These are phyloP conservation scores for Harpalus rufipes DNA, from an alignment of 2,888 invertebrate species.

Conservation along the genomic window DNA sequence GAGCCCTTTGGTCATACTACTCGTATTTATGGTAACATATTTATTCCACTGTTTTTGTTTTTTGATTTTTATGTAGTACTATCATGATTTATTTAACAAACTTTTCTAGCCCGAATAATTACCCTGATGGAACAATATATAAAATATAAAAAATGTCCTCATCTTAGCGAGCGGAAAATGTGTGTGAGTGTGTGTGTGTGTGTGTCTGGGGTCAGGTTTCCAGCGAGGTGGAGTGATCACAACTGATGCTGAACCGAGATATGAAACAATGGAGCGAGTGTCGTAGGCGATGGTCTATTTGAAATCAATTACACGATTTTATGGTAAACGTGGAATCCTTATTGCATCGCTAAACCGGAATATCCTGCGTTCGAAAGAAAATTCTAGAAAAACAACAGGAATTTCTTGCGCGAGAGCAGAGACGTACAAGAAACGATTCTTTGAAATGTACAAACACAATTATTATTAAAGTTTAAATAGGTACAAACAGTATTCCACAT, in stretches of 20 bases:
- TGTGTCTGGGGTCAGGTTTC: conserved; percentile 30
- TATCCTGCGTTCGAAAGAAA: conserved; percentile 53
- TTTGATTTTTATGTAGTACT: too few species aligned
- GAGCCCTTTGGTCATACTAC: too few species aligned
- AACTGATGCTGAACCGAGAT: conserved; percentile 42
- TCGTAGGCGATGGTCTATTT: conserved; percentile 65
- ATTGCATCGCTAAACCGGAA: conserved; percentile 66
- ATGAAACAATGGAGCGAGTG: conserved; percentile 61
- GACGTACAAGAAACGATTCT: background rate
- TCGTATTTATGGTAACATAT: too few species aligned
- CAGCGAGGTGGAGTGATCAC: conserved; percentile 1
- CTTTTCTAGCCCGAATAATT: background rate
- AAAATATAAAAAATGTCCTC: background rate
- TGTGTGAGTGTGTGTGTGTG: conserved; percentile 9
- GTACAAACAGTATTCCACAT: background rate
- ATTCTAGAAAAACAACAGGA: conserved; percentile 8
- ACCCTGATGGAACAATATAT: background rate
- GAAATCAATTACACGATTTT: conserved; percentile 65
- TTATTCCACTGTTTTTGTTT: too few species aligned
- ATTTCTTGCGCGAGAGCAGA: conserved; percentile 4
- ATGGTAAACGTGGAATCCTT: conserved; percentile 63
- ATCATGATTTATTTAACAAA: too few species aligned
- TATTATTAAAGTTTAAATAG: background rate
- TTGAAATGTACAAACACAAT: background rate
- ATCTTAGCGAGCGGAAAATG: background rate